Evolutionary conservation across 2,113 vertebrate genomes (phyloP).

Genomic region (Quiscalus mexicanus): DNA sequence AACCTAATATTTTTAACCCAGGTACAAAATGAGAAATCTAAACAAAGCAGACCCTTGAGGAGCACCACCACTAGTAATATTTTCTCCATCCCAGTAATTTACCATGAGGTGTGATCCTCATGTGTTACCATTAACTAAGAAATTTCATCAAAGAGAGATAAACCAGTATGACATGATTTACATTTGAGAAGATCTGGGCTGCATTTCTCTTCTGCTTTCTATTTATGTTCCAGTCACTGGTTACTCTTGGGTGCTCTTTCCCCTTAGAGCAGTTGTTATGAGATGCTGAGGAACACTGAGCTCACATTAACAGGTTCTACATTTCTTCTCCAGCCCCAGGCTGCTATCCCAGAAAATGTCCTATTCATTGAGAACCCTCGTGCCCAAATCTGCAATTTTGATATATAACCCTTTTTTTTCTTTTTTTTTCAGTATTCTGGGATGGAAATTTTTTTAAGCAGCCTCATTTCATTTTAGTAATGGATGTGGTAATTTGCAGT

Average conservation of each 20-base stretch:
- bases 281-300: background rate
- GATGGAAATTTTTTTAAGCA: constrained; percentile 30
- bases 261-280: background rate
- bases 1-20: background rate
- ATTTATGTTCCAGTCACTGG: background rate
- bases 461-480: constrained; percentile 53
- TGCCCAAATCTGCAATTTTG: constrained; percentile 39
- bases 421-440: background rate
- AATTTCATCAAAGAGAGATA: background rate
- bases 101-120: background rate
- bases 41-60: background rate
- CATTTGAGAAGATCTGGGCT: background rate
- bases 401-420: constrained; percentile 1
- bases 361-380: background rate
- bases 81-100: background rate
- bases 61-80: background rate
- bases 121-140: background rate
- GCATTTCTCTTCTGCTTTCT: background rate
- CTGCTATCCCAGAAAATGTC: constrained; percentile 32
- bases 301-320: background rate
- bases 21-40: background rate
- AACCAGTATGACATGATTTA: background rate
- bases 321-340: background rate
- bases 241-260: background rate
- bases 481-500: constrained; percentile 59